Conservation (phyloP, 2,888 invertebrate species). For the Epistrophella euchroma region DNA sequence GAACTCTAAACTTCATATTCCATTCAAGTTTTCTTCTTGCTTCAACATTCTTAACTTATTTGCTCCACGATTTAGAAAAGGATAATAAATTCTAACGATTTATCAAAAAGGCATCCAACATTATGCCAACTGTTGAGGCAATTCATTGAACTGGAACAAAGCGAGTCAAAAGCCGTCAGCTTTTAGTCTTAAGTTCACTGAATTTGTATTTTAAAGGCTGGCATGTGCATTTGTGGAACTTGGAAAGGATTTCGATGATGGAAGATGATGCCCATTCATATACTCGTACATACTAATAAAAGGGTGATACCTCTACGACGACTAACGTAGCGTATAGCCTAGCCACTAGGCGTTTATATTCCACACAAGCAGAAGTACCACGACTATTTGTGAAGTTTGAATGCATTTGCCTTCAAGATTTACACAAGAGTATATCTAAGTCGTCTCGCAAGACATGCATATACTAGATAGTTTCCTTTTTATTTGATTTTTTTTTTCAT, state of each 20-base stretch:
- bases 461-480: constrained; percentile 17
- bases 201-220: constrained; percentile 18
- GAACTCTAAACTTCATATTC: constrained; percentile 4
- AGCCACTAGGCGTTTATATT: constrained; percentile 18
- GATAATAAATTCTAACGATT: constrained; percentile 32
- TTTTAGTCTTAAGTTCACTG: constrained; percentile 44
- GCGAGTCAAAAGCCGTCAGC: constrained; percentile 33
- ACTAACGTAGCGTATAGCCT: background rate
- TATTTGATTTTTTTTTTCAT: background rate
- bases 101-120: constrained; percentile 16
- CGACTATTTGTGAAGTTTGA: constrained; percentile 43
- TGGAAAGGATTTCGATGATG: constrained; percentile 28
- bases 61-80: constrained; percentile 25
- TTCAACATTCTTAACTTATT: constrained; percentile 11
- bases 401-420: constrained; percentile 46
- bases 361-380: constrained; percentile 2
- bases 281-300: too few species aligned
- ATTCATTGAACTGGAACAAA: constrained; percentile 39
- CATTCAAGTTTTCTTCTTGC: background rate
- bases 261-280: background rate
- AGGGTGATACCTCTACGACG: background rate
- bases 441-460: background rate
- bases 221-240: constrained; percentile 19
- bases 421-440: constrained; percentile 28
- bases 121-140: constrained; percentile 44